Percentiles rank a stretch among this genome's conserved stretches.
These are phyloP conservation scores for Argya squamiceps DNA, from an alignment of 2,797 vertebrate species.

Conservation along the genomic window DNA sequence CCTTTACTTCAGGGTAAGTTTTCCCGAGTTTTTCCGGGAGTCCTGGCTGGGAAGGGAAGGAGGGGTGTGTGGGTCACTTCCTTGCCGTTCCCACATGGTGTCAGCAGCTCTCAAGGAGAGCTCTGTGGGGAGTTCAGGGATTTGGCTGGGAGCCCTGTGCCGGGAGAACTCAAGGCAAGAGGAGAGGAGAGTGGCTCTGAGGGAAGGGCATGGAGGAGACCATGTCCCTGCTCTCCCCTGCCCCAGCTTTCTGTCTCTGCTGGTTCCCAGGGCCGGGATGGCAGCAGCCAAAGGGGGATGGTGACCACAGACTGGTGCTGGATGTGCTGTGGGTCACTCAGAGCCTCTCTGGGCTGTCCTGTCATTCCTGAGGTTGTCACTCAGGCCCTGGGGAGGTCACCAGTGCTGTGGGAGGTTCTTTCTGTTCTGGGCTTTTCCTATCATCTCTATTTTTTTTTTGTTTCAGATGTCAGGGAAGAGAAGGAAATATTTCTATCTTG, in stretches of 20 bases:
- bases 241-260: not conserved
- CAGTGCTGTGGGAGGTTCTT: not conserved
- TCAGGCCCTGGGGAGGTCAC: not conserved
- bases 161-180: not conserved
- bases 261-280: not conserved
- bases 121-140: fast-evolving
- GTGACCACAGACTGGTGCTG: not conserved
- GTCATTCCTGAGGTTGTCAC: not conserved
- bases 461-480: not conserved
- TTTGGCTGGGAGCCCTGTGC: not conserved
- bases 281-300: fast-evolving
- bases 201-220: not conserved
- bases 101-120: slow-evolving; percentile 35
- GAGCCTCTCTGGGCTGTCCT: not conserved
- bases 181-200: not conserved
- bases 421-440: not conserved
- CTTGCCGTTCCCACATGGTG: slow-evolving; percentile 39
- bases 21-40: fast-evolving
- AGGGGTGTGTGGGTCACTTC: not conserved
- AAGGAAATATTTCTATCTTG: not conserved
- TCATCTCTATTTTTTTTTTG: not conserved
- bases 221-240: fast-evolving
- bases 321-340: not conserved
- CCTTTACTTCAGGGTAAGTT: not conserved
- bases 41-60: fast-evolving